Evolutionary conservation across 2,888 invertebrate species (phyloP), one percentile per base, ranked within the genome.

Genomic region (Yponomeuta cagnagella): DNA sequence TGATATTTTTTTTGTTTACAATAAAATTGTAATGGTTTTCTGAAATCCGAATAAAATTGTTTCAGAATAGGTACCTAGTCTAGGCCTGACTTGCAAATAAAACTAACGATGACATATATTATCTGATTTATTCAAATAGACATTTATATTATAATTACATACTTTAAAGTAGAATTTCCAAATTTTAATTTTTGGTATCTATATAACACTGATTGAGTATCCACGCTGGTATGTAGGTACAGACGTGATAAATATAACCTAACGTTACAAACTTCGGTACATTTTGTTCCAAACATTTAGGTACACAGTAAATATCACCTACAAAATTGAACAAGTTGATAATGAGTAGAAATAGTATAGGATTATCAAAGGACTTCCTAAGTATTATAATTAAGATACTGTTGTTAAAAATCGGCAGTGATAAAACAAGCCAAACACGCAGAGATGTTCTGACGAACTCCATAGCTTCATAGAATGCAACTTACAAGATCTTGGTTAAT

Each of bases 121-220:
- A 88, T 86, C 86, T 85, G 85, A 88, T 92, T 91, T 90, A 92
- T 89, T 92, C 88, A 90, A 90, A 91, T 92, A 92, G 91, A 92
- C 91, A 91, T 91, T 90, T 90, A 88, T 85, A 70, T 85, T 84
- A 52, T 58, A 87, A 86, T 85, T 80, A 83, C 84, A 79, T 81
- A 82, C 76, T 85, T 83, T 87, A 87, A 85, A 86, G 88, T 89
- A 90, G 89, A 90, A 86, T 86, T 87, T 89, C 89, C 89, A 89
- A 91, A 87, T 85, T 84, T 82, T 80, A 82, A 79, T 85, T 88
- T 90, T 91, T 90, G 90, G 89, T 90, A 88, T 89, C 86, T 88
- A 82, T 84, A 58, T 69, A 90, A 90, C 90, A 90, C 85, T 88
- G 88, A 89, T 85, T 84, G 85, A 88, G 84, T 88, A 90, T 87